Evolutionary conservation across 1,140 invertebrate species (phyloP), one percentile per base, ranked within the genome.

Genomic region (Melanaphis sacchari): DNA sequence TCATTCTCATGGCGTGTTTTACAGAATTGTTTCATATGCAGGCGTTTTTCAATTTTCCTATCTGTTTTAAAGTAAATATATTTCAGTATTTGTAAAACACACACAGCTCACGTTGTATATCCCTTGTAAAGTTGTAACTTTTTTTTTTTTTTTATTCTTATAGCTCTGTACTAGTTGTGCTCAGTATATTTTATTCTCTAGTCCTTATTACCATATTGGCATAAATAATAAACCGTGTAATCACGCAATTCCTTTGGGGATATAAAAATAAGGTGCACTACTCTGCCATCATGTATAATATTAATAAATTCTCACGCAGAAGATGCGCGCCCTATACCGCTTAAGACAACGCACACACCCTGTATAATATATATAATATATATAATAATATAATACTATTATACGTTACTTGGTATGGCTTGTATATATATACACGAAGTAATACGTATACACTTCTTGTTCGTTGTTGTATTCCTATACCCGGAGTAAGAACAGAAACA

Each of bases 401-500:
- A 82, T 38, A 76, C 22, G 8, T 82, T 40, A 41, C 38, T 40
- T 21, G 11, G 84, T 41, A 76, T 18, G 26, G 24, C 1, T 5
- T 46, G 9, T 88, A 88, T 46, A 87, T 87, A 46, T 31, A 31
- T n/a, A 46, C 36, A 49, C 24, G 11, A 84, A 24, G 22, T 84
- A 24, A 41, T 40, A 84, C 81, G 38, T 84, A 84, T 84, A 84
- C 24, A 84, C 22, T 26, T 40, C 22, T 88, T 43, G 41, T 49
- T 43, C 84, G 40, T 40, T n/a, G 85, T 88, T 40, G 85, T 46
- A 84, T 40, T 40, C 38, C 59, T 76, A 26, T 84, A 40, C 40
- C 84, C 22, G 82, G 85, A 88, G 85, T 24, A 84, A 84, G 82
- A 84, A 84, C 40, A 40, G 82, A 84, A 40, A 31, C 49, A 89